Percentiles rank a stretch among this genome's conserved stretches.
Evolutionary conservation across 2,888 invertebrate species (phyloP).

Genomic region (Eurytoma adleriae): DNA sequence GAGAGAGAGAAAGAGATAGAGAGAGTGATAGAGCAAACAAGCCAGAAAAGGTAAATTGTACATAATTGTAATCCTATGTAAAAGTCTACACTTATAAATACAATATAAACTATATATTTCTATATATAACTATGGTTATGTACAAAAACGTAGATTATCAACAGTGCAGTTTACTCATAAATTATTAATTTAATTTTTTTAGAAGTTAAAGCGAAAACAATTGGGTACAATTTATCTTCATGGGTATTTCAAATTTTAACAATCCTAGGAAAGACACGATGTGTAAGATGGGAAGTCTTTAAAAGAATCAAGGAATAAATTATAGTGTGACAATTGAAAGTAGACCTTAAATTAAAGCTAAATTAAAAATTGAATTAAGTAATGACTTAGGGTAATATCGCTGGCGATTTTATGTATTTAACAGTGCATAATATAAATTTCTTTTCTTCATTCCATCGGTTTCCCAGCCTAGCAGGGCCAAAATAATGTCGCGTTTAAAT

Average conservation of each 20-base stretch:
- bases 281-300: conserved; percentile 33
- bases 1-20: neutral
- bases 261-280: conserved; percentile 31
- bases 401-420: conserved; percentile 73
- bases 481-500: conserved; percentile 60
- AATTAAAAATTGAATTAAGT: conserved; percentile 55
- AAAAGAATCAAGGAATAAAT: conserved; percentile 31
- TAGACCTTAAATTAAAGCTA: conserved; percentile 63
- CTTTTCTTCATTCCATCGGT: conserved; percentile 69
- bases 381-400: conserved; percentile 65
- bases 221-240: conserved; percentile 47
- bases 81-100: conserved; percentile 19
- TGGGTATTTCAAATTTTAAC: conserved; percentile 47
- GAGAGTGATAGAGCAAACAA: conserved; percentile 35
- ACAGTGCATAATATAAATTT: conserved; percentile 64
- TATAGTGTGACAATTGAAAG: conserved; percentile 48
- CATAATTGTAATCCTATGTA: conserved; percentile 22
- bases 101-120: conserved; percentile 8
- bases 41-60: conserved; percentile 48
- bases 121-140: conserved; percentile 35
- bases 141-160: too few relatives aligned
- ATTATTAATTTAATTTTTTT: conserved; percentile 8
- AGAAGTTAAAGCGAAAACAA: conserved; percentile 14
- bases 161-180: conserved; percentile 13
- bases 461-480: conserved; percentile 59